Evolutionary conservation across 2,888 invertebrate genomes (phyloP).

Genomic region (Conus canariensis): DNA sequence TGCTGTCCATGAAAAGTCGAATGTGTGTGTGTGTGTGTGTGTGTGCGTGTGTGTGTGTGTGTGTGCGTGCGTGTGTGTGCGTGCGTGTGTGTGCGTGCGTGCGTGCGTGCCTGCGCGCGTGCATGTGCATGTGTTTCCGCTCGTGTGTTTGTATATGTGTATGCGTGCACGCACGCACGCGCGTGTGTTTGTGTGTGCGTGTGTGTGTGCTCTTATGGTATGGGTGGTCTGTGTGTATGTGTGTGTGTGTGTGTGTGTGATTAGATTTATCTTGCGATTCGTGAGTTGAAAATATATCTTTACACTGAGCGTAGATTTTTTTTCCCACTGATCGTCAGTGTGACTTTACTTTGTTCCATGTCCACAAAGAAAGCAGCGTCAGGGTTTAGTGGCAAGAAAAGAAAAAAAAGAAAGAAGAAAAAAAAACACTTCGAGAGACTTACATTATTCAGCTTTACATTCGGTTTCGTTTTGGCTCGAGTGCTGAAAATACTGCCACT

Average conservation of each 20-base stretch:
- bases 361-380: background rate
- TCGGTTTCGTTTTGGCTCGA: background rate
- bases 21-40: background rate
- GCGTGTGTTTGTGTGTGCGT: background rate
- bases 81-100: background rate
- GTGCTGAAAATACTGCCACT: background rate
- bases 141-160: background rate
- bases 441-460: background rate
- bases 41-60: background rate
- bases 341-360: background rate
- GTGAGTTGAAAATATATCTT: background rate
- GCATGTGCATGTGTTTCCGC: background rate
- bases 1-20: background rate
- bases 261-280: too few relatives aligned
- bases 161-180: background rate
- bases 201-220: background rate
- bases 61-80: background rate
- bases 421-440: background rate
- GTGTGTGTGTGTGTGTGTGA: conserved; percentile 11
- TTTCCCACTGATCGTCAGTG: background rate
- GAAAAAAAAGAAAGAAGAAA: too few relatives aligned
- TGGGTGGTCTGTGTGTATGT: background rate
- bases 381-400: background rate
- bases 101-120: background rate
- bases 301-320: background rate